Evolutionary conservation across 1,140 invertebrate species (phyloP).

Genomic region (Drosophila paulistorum): DNA sequence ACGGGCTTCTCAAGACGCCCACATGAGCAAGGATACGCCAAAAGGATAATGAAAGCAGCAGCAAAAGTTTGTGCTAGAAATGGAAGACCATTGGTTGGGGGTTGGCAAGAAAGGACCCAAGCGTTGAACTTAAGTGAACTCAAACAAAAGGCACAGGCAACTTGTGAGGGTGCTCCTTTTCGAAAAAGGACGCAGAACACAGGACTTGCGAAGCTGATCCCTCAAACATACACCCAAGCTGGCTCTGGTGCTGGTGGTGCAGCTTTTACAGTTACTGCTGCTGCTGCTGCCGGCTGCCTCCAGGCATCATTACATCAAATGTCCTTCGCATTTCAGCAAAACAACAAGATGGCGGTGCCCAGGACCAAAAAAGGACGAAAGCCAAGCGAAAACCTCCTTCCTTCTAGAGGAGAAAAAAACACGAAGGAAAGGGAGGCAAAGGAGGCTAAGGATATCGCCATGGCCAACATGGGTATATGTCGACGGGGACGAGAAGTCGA

Average conservation of each 20-base stretch:
- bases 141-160: constrained; percentile 76
- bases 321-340: constrained; percentile 81
- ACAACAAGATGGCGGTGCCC: constrained; percentile 78
- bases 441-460: constrained; percentile 46
- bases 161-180: constrained; percentile 47
- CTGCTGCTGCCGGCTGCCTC: constrained; percentile 67
- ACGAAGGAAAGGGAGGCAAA: constrained; percentile 21
- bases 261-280: constrained; percentile 46
- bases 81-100: constrained; percentile 25
- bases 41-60: constrained; percentile 79
- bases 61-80: constrained; percentile 61
- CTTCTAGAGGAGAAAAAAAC: constrained; percentile 45
- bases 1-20: constrained; percentile 71
- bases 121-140: constrained; percentile 81
- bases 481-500: constrained; percentile 20
- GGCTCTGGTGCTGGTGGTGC: constrained; percentile 55
- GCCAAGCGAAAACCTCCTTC: constrained; percentile 64
- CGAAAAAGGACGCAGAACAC: constrained; percentile 56
- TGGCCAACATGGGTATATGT: constrained; percentile 25
- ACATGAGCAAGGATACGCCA: constrained; percentile 77
- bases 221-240: constrained; percentile 49
- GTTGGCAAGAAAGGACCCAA: constrained; percentile 53
- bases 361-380: constrained; percentile 51
- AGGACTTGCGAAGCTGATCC: constrained; percentile 50
- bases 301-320: constrained; percentile 82